phyloP scores from a whole-genome alignment of 2,797 vertebrate species.

The Cossypha niveicapilla region DNA sequence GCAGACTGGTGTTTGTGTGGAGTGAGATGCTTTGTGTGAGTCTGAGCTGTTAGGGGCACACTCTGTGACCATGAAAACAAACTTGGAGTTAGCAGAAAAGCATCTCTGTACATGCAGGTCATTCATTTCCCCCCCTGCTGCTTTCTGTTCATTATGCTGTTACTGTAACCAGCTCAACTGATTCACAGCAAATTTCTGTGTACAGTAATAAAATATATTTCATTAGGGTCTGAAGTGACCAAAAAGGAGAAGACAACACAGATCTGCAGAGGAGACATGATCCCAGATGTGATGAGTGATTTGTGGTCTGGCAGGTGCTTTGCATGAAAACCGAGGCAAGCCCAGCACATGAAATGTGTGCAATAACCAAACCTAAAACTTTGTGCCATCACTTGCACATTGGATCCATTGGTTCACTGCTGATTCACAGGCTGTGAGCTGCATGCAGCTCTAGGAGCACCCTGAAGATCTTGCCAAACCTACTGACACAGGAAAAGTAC shows the following conservation, averaged over 20 bases:
- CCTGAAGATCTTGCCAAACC: not conserved
- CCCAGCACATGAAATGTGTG: not conserved
- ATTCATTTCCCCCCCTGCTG: not conserved
- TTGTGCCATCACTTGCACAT: not conserved
- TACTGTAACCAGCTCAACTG: not conserved
- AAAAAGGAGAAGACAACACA: not conserved
- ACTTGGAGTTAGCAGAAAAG: not conserved
- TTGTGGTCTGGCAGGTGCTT: not conserved
- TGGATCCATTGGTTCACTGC: not conserved
- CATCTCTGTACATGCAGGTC: not conserved
- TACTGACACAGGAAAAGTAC: not conserved
- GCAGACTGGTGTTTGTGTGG: not conserved
- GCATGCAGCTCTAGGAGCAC: not conserved
- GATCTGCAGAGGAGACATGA: not conserved
- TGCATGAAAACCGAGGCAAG: not conserved
- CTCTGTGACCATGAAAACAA: not conserved
- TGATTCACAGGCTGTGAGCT: not conserved
- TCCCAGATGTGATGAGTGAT: not conserved
- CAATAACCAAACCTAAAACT: not conserved
- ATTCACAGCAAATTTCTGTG: not conserved
- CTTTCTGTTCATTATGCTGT: not conserved
- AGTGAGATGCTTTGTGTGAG: not conserved
- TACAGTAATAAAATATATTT: not conserved
- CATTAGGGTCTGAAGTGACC: not conserved
- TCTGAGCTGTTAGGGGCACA: not conserved